These are phyloP conservation scores for Paraplagusia blochii DNA, from an alignment of 2,113 vertebrate species.

Conservation along the genomic window DNA sequence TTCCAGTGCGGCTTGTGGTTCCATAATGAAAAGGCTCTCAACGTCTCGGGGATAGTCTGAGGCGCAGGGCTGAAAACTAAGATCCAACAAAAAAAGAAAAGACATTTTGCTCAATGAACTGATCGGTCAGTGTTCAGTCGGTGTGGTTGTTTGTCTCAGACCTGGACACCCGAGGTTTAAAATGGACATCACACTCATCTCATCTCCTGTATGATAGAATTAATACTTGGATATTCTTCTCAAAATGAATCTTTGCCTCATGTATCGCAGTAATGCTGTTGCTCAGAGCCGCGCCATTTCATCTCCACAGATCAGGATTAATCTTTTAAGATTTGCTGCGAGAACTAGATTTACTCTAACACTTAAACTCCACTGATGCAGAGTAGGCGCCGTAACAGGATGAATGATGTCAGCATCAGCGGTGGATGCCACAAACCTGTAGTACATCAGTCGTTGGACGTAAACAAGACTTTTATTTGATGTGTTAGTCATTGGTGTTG, in stretches of 20 bases:
- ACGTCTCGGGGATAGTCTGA: constrained; percentile 31
- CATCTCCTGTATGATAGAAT: background rate
- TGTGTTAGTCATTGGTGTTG: background rate
- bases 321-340: constrained; percentile 1
- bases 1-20: constrained; percentile 55
- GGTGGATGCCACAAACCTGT: background rate
- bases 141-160: no score
- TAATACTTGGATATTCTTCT: background rate
- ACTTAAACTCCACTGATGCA: background rate
- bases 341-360: background rate
- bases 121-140: constrained; percentile 29
- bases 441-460: background rate
- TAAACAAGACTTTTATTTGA: constrained; percentile 1
- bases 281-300: background rate
- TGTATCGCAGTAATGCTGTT: background rate
- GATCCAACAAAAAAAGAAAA: constrained; percentile 31
- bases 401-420: background rate
- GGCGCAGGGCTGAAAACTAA: constrained; percentile 33
- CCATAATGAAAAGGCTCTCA: constrained; percentile 58
- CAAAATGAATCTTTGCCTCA: background rate
- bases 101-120: constrained; percentile 34
- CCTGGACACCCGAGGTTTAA: background rate
- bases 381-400: background rate
- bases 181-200: background rate
- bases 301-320: background rate